These are phyloP conservation scores for Neoascia interrupta DNA, from an alignment of 2,888 invertebrate species.

Conservation along the genomic window DNA sequence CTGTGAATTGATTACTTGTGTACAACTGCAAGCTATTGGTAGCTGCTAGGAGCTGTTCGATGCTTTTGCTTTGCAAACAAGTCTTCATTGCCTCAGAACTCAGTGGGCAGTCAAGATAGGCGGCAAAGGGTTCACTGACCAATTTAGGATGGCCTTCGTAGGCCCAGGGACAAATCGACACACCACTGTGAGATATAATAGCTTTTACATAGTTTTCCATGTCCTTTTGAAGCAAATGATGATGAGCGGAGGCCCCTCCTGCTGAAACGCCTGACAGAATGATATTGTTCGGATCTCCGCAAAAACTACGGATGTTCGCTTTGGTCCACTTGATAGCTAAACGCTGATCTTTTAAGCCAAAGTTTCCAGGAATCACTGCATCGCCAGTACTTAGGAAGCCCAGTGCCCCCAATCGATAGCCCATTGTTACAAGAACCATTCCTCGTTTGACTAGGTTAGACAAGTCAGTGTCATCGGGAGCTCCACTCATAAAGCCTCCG, in stretches of 20 bases:
- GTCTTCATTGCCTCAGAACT: conserved; percentile 81
- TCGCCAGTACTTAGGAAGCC: conserved; percentile 88
- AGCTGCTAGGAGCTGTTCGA: conserved; percentile 82
- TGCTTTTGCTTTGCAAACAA: conserved; percentile 84
- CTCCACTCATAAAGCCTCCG: conserved; percentile 84
- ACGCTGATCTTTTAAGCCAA: conserved; percentile 86
- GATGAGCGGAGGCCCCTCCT: conserved; percentile 86
- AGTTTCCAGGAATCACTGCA: conserved; percentile 84
- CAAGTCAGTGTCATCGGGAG: conserved; percentile 81
- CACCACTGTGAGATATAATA: conserved; percentile 81
- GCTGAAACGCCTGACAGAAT: conserved; percentile 86
- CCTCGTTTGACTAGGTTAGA: conserved; percentile 83
- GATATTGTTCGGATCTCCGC: conserved; percentile 85
- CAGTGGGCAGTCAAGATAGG: conserved; percentile 83
- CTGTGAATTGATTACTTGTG: conserved; percentile 85
- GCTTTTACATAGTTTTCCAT: conserved; percentile 47
- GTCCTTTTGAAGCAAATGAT: conserved; percentile 82
- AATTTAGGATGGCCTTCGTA: conserved; percentile 6
- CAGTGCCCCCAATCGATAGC: conserved; percentile 85
- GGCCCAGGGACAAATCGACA: conserved; percentile 82
- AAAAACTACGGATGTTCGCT: conserved; percentile 84
- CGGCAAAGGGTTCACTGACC: conserved; percentile 75
- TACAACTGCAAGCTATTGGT: conserved; percentile 77
- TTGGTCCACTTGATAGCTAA: conserved; percentile 85
- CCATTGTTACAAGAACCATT: conserved; percentile 84